Conservation (phyloP, 2,113 vertebrate species). For the Tauraco erythrolophus region DNA sequence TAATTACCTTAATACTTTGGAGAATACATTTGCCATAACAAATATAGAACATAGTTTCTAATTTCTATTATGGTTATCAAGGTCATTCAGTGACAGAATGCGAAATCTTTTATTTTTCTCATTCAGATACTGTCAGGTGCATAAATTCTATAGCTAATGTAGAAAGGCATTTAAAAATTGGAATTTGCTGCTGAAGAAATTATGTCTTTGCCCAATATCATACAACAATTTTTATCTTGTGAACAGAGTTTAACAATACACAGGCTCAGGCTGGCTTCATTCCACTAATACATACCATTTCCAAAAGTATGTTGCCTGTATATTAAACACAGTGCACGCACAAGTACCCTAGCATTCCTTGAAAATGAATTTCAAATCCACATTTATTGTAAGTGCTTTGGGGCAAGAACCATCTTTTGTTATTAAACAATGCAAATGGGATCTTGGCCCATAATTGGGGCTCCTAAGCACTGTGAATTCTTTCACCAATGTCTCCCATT, state of each 20-base stretch:
- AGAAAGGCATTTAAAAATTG: conserved; percentile 42
- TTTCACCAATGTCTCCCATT: conserved; percentile 58
- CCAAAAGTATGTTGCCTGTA: conserved; percentile 42
- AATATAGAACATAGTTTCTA: conserved; percentile 46
- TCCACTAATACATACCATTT: conserved; percentile 37
- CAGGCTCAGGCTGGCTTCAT: conserved; percentile 36
- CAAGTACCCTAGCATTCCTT: conserved; percentile 47
- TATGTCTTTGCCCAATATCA: conserved; percentile 33
- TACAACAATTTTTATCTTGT: conserved; percentile 49
- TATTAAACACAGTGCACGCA: conserved; percentile 23
- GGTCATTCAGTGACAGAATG: conserved; percentile 43
- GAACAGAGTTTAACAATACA: conserved; percentile 7
- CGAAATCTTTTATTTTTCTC: conserved; percentile 36
- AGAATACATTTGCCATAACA: conserved; percentile 23
- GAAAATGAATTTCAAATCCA: conserved; percentile 68
- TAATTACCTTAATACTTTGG: conserved; percentile 45
- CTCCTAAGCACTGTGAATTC: conserved; percentile 58
- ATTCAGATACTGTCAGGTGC: conserved; percentile 19
- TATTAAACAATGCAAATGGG: conserved; percentile 55
- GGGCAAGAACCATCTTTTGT: conserved; percentile 59
- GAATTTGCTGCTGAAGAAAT: conserved; percentile 47
- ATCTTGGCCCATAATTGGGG: conserved; percentile 60
- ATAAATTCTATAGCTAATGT: conserved; percentile 18
- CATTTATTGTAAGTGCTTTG: conserved; percentile 56
- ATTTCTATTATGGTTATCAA: conserved; percentile 50